These are phyloP conservation scores for Galleria mellonella DNA, from an alignment of 1,140 invertebrate genomes.

Conservation along the genomic window DNA sequence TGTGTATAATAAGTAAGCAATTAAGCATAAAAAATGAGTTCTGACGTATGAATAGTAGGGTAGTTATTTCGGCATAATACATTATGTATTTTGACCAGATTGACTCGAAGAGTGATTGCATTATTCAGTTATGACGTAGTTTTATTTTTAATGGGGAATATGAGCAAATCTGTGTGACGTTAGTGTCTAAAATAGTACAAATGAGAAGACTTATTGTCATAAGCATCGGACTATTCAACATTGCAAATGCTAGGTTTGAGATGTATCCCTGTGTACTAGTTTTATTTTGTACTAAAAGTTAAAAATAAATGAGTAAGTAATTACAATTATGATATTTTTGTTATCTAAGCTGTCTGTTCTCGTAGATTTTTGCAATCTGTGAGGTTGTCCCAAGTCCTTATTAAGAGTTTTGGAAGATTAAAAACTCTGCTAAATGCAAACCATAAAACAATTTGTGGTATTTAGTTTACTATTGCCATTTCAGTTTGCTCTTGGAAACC, in stretches of 20 bases:
- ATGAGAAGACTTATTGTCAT: constrained; percentile 76
- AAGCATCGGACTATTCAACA: constrained; percentile 72
- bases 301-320: constrained; percentile 72
- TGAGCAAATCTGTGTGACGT: constrained; percentile 69
- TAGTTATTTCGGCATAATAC: constrained; percentile 39
- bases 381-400: no score
- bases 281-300: constrained; percentile 76
- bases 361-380: no score
- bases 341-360: no score
- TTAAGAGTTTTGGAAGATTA: no score
- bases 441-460: no score
- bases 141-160: constrained; percentile 65
- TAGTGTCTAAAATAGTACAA: constrained; percentile 76
- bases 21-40: constrained; percentile 28
- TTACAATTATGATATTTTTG: constrained; percentile 30
- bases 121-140: constrained; percentile 69
- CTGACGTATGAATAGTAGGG: constrained; percentile 47
- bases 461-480: no score
- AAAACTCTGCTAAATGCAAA: no score
- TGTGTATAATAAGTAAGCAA: constrained; percentile 59
- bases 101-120: constrained; percentile 69
- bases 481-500: no score
- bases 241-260: constrained; percentile 74
- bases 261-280: constrained; percentile 75
- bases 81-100: constrained; percentile 38